Evolutionary conservation across 2,888 invertebrate genomes (phyloP).

Genomic region (Calameuta pallipes): DNA sequence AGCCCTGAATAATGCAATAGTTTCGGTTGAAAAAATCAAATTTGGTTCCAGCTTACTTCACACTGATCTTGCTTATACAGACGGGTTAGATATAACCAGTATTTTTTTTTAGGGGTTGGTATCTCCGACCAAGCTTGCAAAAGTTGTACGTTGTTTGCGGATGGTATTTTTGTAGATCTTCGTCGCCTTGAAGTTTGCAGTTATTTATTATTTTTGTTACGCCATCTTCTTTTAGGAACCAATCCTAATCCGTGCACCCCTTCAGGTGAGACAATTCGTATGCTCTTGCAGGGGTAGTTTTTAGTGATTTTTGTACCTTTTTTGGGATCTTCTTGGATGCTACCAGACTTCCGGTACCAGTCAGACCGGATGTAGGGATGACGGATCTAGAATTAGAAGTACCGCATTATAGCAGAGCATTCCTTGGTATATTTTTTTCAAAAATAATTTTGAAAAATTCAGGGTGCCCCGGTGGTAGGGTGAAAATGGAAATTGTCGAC

Average conservation of each 20-base stretch:
- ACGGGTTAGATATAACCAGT: too few relatives aligned
- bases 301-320: background rate
- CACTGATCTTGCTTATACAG: too few relatives aligned
- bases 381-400: background rate
- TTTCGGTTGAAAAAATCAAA: too few relatives aligned
- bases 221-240: too few relatives aligned
- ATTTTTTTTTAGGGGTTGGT: background rate
- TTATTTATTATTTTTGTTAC: too few relatives aligned
- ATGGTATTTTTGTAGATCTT: background rate
- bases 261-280: too few relatives aligned
- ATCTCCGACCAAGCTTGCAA: background rate
- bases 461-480: background rate
- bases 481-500: background rate
- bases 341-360: background rate
- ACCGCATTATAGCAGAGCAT: background rate
- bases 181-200: background rate
- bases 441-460: background rate
- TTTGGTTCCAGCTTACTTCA: too few relatives aligned
- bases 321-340: background rate
- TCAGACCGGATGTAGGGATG: background rate
- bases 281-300: background rate
- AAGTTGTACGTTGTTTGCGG: background rate
- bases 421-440: background rate
- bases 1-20: too few relatives aligned
- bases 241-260: too few relatives aligned